phyloP scores from a whole-genome alignment of 2,888 invertebrate genomes.

The Cyrtodaria siliqua region DNA sequence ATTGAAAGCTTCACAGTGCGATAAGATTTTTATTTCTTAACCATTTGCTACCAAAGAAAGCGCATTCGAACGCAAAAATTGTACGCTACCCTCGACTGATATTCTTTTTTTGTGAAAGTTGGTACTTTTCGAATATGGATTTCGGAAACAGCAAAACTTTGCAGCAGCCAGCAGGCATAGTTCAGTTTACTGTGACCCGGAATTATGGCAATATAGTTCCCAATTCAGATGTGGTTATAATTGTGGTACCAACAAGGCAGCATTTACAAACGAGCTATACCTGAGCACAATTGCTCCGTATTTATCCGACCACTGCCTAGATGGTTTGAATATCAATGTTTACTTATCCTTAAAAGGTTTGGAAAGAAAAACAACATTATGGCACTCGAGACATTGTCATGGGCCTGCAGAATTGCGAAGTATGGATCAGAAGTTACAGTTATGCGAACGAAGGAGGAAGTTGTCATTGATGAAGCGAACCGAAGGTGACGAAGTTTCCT shows the following conservation, averaged over 20 bases:
- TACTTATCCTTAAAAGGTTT: slow-evolving; percentile 52
- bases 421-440: slow-evolving; percentile 67
- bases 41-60: too few relatives aligned
- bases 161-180: slow-evolving; percentile 14
- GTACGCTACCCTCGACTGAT: too few relatives aligned
- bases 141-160: slow-evolving; percentile 30
- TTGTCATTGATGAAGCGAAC: slow-evolving; percentile 52
- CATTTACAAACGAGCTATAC: slow-evolving; percentile 71
- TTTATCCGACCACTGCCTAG: slow-evolving; percentile 54
- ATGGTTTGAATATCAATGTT: slow-evolving; percentile 69
- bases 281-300: slow-evolving; percentile 62
- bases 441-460: slow-evolving; percentile 62
- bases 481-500: not conserved
- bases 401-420: slow-evolving; percentile 71
- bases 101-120: too few relatives aligned
- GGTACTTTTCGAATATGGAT: too few relatives aligned
- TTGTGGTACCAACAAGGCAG: slow-evolving; percentile 75
- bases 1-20: too few relatives aligned
- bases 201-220: slow-evolving; percentile 9
- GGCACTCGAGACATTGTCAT: slow-evolving; percentile 68
- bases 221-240: slow-evolving; percentile 53
- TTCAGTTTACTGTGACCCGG: slow-evolving; percentile 41
- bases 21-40: too few relatives aligned
- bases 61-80: too few relatives aligned
- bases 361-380: slow-evolving; percentile 50